phyloP scores from a whole-genome alignment of 2,113 vertebrate species.

The Hippocampus mohnikei region DNA sequence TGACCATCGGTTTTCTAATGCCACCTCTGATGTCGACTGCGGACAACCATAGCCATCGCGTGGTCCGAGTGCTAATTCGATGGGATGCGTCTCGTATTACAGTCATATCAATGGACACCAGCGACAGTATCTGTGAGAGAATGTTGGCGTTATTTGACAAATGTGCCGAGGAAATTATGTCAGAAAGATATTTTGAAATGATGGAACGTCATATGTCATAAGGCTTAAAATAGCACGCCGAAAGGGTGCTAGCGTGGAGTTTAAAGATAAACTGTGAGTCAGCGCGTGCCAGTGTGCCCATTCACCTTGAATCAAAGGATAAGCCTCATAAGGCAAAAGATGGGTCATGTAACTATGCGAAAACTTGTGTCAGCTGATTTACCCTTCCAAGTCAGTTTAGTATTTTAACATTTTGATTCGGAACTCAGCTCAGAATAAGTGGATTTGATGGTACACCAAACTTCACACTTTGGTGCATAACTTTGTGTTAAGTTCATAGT shows the following conservation, averaged over 20 bases:
- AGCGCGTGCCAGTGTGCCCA: neutral
- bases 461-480: neutral
- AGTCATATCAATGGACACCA: neutral
- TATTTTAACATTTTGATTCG: too few species aligned
- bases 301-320: conserved; percentile 10
- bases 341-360: neutral
- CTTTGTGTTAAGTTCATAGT: neutral
- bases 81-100: neutral
- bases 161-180: neutral
- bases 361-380: too few species aligned
- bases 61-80: neutral
- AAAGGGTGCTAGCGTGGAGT: neutral
- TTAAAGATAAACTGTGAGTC: conserved; percentile 1
- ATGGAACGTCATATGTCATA: conserved; percentile 1
- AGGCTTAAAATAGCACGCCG: neutral
- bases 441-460: neutral
- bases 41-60: neutral
- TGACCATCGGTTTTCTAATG: conserved; percentile 47
- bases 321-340: neutral
- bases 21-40: conserved; percentile 27
- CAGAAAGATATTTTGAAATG: neutral
- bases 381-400: too few species aligned
- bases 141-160: neutral
- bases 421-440: neutral
- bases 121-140: neutral